These are phyloP conservation scores for Drosophila virilis DNA, from an alignment of 1,140 invertebrate genomes.

Conservation along the genomic window DNA sequence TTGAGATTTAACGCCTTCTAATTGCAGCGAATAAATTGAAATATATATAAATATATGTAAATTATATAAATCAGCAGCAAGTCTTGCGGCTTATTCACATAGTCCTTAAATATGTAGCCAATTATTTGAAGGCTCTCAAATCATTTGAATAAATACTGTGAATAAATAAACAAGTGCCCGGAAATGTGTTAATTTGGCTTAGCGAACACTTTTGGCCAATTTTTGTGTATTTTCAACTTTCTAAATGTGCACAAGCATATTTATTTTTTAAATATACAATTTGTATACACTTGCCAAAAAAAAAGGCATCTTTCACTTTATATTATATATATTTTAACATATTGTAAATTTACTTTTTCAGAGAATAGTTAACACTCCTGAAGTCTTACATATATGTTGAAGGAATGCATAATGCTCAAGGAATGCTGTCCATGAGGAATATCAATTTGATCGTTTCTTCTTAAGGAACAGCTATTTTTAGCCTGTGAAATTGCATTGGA, in stretches of 20 bases:
- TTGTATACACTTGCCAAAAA: neutral
- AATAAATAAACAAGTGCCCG: constrained; percentile 56
- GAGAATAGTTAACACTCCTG: neutral
- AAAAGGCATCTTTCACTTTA: too few species aligned
- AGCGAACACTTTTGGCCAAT: constrained; percentile 34
- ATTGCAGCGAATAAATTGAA: constrained; percentile 2
- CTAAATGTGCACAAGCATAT: constrained; percentile 53
- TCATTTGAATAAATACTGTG: constrained; percentile 55
- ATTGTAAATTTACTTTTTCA: neutral
- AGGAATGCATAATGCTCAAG: too few species aligned
- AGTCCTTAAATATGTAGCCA: neutral
- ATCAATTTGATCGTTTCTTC: too few species aligned
- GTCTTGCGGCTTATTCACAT: neutral
- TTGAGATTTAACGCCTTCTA: constrained; percentile 22
- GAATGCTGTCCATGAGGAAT: too few species aligned
- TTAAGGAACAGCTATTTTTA: too few species aligned
- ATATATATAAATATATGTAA: neutral
- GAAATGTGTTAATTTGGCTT: constrained; percentile 74
- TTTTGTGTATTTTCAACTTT: constrained; percentile 50
- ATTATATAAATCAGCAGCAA: neutral
- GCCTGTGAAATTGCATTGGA: too few species aligned
- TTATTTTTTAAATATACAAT: too few species aligned
- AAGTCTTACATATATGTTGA: too few species aligned
- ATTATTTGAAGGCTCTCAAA: constrained; percentile 49
- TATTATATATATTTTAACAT: too few species aligned